Base-by-base conservation (phyloP, 2,797 vertebrate species). In the Rousettus madagascariensis region DNA sequence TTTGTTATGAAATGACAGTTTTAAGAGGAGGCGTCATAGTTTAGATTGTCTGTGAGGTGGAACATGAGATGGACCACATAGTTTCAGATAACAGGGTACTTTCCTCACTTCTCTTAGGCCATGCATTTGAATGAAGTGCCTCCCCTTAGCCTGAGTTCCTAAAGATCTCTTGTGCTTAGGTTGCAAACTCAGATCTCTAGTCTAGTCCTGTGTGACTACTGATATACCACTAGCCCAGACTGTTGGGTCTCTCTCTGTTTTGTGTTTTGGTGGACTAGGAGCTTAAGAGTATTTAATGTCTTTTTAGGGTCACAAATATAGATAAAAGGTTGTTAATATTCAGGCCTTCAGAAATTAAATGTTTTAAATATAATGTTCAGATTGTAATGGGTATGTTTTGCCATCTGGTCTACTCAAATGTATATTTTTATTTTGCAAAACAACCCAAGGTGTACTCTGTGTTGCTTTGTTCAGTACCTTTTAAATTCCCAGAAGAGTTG, bases 251-350 rank as follows among this genome's bases (percentile, higher is more conserved):
- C 66, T 90, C 55, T 93, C 22, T 90, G 55, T 96, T 93, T 95
- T 86, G 33, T 87, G 55, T 96, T 93, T 95, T 86, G 90, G 85
- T 94, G 74, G 71, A 94, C 84, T 75, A 77, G 84, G 72, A 68
- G 38, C 86, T 95, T 93, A 96, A 93, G 93, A 84, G 66, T 95
- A 88, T 95, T 96, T 97, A 95, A 96, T 94, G 85, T 91, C 88
- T 95, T 96, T 92, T 94, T 94, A 96, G 90, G 77, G 92, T 95
- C 77, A 86, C 80, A 96, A 91, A 57, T 95, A 51, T 53, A 88
- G 33, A 68, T 84, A 92, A 96, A 94, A 66, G 87, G 79, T 71
- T 79, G 80, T 85, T 96, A 89, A 87, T 94, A 82, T 87, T 94
- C 68, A 71, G 93, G 49, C 86, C 69, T 96, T 94, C 51, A 86